These are phyloP conservation scores for Meandrusa payeni DNA, from an alignment of 2,888 invertebrate species.

Conservation along the genomic window DNA sequence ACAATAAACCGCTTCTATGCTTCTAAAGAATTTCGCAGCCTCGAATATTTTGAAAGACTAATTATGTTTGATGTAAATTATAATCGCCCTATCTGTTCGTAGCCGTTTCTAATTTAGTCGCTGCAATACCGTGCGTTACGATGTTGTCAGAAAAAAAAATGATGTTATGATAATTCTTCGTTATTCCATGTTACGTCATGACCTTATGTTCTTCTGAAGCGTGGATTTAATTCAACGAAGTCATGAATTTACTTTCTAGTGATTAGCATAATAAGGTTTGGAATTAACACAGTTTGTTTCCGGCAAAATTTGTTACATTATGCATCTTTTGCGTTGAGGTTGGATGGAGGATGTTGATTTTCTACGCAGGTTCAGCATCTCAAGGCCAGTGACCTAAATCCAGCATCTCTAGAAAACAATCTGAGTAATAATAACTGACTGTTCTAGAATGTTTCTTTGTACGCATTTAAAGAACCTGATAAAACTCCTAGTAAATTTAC, in stretches of 20 bases:
- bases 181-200: slow-evolving; percentile 64
- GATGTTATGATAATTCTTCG: slow-evolving; percentile 59
- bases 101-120: slow-evolving; percentile 36
- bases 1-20: too few species aligned
- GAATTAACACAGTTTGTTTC: too few species aligned
- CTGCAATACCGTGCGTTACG: slow-evolving; percentile 43
- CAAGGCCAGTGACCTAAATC: too few species aligned
- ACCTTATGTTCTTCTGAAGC: slow-evolving; percentile 54
- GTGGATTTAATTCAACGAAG: slow-evolving; percentile 45
- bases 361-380: too few species aligned
- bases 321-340: too few species aligned
- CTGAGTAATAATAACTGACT: too few species aligned
- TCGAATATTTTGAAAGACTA: not conserved
- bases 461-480: too few species aligned
- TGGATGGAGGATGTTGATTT: too few species aligned
- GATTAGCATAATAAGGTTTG: slow-evolving; percentile 17
- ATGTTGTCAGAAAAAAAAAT: slow-evolving; percentile 47
- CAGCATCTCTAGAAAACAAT: too few species aligned
- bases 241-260: slow-evolving; percentile 7
- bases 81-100: slow-evolving; percentile 20
- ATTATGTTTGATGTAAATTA: slow-evolving; percentile 34
- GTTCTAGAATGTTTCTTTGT: too few species aligned
- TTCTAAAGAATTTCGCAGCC: not conserved
- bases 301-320: too few species aligned
- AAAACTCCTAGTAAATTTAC: too few species aligned